Evolutionary conservation across 2,888 invertebrate genomes (phyloP).

Genomic region (Tenthredo notha): DNA sequence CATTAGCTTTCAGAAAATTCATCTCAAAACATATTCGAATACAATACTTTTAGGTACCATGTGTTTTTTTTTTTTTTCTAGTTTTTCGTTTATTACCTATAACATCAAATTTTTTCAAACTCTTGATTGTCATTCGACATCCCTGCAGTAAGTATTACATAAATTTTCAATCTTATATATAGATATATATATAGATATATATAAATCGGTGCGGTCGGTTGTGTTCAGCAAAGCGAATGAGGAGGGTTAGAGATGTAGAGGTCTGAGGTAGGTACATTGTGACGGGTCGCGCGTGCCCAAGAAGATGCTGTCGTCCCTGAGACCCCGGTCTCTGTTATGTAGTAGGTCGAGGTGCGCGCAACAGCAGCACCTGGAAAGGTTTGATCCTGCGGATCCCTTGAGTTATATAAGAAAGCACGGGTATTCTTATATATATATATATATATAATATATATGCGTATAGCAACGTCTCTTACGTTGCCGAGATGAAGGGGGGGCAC

Average conservation of each 20-base stretch:
- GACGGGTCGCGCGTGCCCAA: constrained; percentile 48
- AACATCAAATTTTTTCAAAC: background rate
- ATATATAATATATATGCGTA: background rate
- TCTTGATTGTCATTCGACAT: background rate
- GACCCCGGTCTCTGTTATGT: background rate
- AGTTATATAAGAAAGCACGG: constrained; percentile 41
- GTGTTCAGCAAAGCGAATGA: background rate
- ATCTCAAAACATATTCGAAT: too few species aligned
- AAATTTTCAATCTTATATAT: background rate
- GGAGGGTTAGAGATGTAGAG: constrained; percentile 8
- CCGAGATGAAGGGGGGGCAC: constrained; percentile 58
- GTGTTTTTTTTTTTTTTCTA: background rate
- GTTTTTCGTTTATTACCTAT: too few species aligned
- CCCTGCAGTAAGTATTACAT: background rate
- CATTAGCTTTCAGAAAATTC: background rate
- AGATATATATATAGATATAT: background rate
- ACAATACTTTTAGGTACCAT: too few species aligned
- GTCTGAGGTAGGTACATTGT: constrained; percentile 17
- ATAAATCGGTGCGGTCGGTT: background rate
- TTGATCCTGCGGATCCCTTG: background rate
- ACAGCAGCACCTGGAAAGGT: constrained; percentile 7
- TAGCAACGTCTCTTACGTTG: constrained; percentile 25
- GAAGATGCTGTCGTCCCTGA: constrained; percentile 27
- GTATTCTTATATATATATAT: constrained; percentile 12
- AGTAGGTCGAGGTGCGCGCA: background rate